Evolutionary conservation across 2,797 vertebrate genomes (phyloP).

Genomic region (Oryzias sinensis): DNA sequence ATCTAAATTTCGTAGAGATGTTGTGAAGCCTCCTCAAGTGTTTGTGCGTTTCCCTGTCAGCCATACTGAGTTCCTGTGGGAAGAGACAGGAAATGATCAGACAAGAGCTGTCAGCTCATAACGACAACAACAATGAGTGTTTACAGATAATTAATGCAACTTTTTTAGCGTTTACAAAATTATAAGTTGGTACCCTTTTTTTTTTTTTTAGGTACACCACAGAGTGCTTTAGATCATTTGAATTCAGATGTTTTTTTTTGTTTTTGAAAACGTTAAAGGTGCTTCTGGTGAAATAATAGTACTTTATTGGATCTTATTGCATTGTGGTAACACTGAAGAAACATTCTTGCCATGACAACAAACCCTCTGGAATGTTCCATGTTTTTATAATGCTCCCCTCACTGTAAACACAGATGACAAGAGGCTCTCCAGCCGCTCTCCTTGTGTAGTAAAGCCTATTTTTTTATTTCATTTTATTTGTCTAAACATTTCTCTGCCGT

Average conservation of each 20-base stretch:
- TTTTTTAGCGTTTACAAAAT: not conserved
- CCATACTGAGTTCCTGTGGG: slow-evolving; percentile 11
- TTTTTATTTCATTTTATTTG: not conserved
- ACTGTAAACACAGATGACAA: slow-evolving; percentile 54
- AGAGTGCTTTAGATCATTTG: too few species aligned
- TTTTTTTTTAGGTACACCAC: not conserved
- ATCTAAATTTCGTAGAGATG: slow-evolving; percentile 29
- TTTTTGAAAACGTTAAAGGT: not conserved
- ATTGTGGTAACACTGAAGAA: slow-evolving; percentile 31
- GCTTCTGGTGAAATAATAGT: not conserved
- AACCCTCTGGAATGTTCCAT: slow-evolving; percentile 49
- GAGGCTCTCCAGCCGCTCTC: slow-evolving; percentile 41
- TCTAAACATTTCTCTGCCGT: too few species aligned
- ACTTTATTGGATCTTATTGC: slow-evolving; percentile 5
- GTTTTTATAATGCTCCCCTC: slow-evolving; percentile 41
- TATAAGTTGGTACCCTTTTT: not conserved
- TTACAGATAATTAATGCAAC: not conserved
- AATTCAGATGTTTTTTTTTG: not conserved
- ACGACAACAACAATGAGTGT: slow-evolving; percentile 2
- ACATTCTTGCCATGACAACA: slow-evolving; percentile 24
- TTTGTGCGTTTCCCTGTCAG: slow-evolving; percentile 1
- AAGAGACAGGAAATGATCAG: slow-evolving; percentile 40
- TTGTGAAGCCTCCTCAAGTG: slow-evolving; percentile 19
- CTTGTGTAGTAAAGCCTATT: slow-evolving; percentile 10
- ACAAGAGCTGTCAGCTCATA: slow-evolving; percentile 13